phyloP scores from a whole-genome alignment of 2,888 invertebrate genomes.

The Polyommatus icarus region DNA sequence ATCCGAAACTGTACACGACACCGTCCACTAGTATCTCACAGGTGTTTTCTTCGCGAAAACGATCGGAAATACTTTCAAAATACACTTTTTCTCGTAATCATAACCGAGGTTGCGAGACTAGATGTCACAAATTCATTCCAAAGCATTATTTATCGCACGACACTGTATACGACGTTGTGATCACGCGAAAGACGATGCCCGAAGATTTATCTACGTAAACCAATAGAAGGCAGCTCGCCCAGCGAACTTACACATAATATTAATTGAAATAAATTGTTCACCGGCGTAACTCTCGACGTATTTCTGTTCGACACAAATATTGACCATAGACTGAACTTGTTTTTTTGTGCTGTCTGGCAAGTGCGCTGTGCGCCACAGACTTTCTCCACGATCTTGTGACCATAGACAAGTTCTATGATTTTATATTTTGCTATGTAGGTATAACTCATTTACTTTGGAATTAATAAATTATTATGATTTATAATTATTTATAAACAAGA shows the following conservation, averaged over 20 bases:
- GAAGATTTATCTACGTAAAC: constrained; percentile 59
- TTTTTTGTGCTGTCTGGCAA: constrained; percentile 36
- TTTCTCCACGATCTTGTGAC: neutral
- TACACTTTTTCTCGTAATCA: constrained; percentile 80
- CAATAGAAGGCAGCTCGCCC: constrained; percentile 61
- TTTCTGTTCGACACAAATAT: constrained; percentile 74
- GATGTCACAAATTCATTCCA: constrained; percentile 77
- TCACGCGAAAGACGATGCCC: constrained; percentile 52
- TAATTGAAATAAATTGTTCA: constrained; percentile 75
- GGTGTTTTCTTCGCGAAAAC: constrained; percentile 72
- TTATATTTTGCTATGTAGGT: too few relatives aligned
- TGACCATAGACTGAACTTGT: constrained; percentile 53
- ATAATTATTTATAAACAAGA: too few relatives aligned
- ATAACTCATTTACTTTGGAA: neutral
- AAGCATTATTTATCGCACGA: constrained; percentile 73
- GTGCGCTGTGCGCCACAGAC: constrained; percentile 3
- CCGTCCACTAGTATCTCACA: constrained; percentile 63
- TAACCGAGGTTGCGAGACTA: constrained; percentile 77
- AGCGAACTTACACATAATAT: constrained; percentile 69
- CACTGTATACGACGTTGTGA: constrained; percentile 55
- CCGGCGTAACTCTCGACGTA: constrained; percentile 72
- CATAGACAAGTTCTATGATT: constrained; percentile 1
- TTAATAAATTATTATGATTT: too few relatives aligned
- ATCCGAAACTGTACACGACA: constrained; percentile 61
- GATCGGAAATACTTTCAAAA: constrained; percentile 76